Conservation (phyloP, 2,113 vertebrate genomes). For the Ia io region DNA sequence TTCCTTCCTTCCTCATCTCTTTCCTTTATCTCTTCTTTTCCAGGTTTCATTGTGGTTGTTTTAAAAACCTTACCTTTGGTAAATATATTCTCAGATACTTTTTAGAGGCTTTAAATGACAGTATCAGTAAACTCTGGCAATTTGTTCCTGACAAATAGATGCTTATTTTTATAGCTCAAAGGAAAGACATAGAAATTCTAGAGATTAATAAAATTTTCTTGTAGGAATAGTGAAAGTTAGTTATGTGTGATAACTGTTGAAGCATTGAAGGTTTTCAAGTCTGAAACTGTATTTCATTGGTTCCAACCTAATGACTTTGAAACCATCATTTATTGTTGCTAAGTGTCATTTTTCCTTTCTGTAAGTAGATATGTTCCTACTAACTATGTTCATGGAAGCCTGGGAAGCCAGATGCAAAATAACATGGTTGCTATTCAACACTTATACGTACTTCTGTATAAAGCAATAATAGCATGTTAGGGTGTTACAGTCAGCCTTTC, state of each 20-base stretch:
- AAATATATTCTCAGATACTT: not conserved
- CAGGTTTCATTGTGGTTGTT: not conserved
- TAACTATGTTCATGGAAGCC: not conserved
- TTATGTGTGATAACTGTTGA: not conserved
- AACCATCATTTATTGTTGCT: not conserved
- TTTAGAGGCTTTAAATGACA: not conserved
- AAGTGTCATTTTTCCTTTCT: not conserved
- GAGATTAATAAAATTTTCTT: not conserved
- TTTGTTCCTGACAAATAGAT: not conserved
- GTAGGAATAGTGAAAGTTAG: not conserved
- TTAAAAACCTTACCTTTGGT: not conserved
- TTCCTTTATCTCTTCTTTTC: not conserved
- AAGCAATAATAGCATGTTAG: not conserved
- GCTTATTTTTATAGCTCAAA: slow-evolving; percentile 29
- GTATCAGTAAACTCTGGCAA: not conserved
- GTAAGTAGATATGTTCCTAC: not conserved
- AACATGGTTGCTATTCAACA: not conserved
- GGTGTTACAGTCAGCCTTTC: not conserved
- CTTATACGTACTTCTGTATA: not conserved
- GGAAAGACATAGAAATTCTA: not conserved
- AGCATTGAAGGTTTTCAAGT: not conserved
- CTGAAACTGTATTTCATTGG: not conserved
- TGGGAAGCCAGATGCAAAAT: not conserved
- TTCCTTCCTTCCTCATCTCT: not conserved
- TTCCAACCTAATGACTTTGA: not conserved